Conservation (phyloP, 2,888 invertebrate genomes). For the Rhabditoides inermis region DNA sequence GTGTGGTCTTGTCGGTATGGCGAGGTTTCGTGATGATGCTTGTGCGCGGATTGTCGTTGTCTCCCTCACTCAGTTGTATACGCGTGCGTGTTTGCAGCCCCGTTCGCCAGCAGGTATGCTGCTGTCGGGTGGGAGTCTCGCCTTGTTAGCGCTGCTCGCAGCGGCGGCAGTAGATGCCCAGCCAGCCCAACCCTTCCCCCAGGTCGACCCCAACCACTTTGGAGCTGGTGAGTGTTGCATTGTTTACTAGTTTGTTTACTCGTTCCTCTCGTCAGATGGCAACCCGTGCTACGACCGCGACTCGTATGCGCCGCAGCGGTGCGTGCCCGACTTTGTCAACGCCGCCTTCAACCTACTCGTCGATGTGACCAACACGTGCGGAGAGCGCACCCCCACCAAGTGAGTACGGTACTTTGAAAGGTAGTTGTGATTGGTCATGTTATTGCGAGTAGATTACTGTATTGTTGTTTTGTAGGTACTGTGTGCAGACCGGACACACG, state of each 20-base stretch:
- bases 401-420: constrained; percentile 8
- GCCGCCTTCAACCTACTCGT: constrained; percentile 82
- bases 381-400: constrained; percentile 65
- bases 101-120: too few species aligned
- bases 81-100: too few species aligned
- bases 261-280: constrained; percentile 15
- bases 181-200: constrained; percentile 43
- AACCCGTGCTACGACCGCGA: constrained; percentile 40
- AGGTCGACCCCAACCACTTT: constrained; percentile 45
- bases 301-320: constrained; percentile 54
- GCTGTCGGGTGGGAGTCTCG: too few species aligned
- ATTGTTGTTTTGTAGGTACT: constrained; percentile 60
- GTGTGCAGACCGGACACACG: constrained; percentile 76
- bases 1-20: too few species aligned
- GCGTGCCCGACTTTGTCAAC: constrained; percentile 90
- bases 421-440: not conserved
- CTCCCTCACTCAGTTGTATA: too few species aligned
- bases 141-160: not conserved
- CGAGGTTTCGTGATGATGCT: too few species aligned
- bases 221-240: constrained; percentile 26
- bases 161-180: constrained; percentile 13
- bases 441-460: not conserved
- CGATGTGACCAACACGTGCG: constrained; percentile 92
- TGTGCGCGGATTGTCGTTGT: too few species aligned
- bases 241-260: not conserved